phyloP scores from a whole-genome alignment of 2,113 vertebrate species.

The Pavo muticus region DNA sequence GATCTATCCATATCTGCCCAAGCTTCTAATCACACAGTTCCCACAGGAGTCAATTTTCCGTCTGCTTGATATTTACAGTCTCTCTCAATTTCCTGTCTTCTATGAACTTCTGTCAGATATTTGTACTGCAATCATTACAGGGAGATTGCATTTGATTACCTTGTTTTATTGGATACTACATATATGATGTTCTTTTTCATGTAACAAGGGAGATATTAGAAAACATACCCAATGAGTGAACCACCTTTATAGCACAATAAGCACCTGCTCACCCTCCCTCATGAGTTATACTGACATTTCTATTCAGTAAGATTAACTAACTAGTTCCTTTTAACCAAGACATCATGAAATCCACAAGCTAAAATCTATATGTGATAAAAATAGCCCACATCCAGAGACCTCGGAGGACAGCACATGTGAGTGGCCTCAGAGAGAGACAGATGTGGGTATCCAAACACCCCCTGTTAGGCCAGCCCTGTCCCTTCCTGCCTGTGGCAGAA shows the following conservation, averaged over 20 bases:
- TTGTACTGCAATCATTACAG: background rate
- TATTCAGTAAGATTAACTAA: background rate
- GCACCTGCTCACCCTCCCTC: background rate
- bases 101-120: background rate
- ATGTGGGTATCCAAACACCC: background rate
- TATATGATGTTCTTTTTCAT: background rate
- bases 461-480: background rate
- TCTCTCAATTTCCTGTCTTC: slow-evolving; percentile 1
- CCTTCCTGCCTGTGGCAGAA: background rate
- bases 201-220: background rate
- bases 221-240: background rate
- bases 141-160: background rate
- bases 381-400: background rate
- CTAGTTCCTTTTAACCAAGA: background rate
- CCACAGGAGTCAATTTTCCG: background rate
- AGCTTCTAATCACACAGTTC: background rate
- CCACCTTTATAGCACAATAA: background rate
- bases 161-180: background rate
- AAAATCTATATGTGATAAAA: background rate
- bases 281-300: background rate
- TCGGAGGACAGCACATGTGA: background rate
- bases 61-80: background rate
- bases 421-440: background rate
- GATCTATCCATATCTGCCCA: background rate
- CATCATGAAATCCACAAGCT: background rate